phyloP scores from a whole-genome alignment of 2,113 vertebrate genomes.

The Platichthys flesus region DNA sequence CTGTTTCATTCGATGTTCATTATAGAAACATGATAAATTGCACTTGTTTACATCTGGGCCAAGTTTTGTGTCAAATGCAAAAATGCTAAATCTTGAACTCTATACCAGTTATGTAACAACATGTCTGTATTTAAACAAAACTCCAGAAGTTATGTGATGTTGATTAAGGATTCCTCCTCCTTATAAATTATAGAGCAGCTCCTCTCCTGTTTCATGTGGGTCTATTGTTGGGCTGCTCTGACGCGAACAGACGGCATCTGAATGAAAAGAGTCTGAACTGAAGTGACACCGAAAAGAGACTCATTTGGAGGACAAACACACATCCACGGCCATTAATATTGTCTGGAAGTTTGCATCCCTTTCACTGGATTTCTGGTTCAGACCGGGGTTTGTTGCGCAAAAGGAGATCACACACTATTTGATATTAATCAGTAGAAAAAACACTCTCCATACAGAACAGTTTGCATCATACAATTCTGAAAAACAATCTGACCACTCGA shows the following conservation, averaged over 20 bases:
- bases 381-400: neutral
- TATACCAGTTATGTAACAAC: neutral
- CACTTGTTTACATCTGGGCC: neutral
- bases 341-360: conserved; percentile 27
- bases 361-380: conserved; percentile 31
- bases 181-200: conserved; percentile 61
- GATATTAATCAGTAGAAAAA: too few relatives aligned
- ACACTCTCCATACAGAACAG: too few relatives aligned
- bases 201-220: conserved; percentile 58
- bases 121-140: neutral
- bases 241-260: conserved; percentile 28
- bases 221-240: conserved; percentile 41
- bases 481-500: too few relatives aligned
- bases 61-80: neutral
- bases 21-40: neutral
- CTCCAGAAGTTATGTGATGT: conserved; percentile 10
- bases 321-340: conserved; percentile 14
- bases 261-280: conserved; percentile 24
- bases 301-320: conserved; percentile 11
- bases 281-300: conserved; percentile 14
- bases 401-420: too few relatives aligned
- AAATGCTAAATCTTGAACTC: neutral
- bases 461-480: too few relatives aligned
- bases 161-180: conserved; percentile 35
- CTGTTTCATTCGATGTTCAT: neutral